Percentiles rank a stretch among this genome's conserved stretches.
phyloP scores from a whole-genome alignment of 2,113 vertebrate species.

The Cettia cetti region DNA sequence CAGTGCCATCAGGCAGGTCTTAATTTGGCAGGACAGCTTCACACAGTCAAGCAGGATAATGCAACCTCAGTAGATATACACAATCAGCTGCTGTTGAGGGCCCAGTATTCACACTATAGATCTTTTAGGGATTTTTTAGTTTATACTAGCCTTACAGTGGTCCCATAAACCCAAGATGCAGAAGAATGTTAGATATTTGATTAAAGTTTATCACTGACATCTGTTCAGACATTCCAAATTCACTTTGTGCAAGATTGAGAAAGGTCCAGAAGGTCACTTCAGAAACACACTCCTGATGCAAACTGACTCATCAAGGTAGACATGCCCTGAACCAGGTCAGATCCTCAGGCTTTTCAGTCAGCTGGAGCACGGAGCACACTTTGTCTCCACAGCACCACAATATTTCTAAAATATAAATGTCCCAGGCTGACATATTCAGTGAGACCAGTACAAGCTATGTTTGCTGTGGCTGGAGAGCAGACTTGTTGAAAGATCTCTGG shows the following conservation, averaged over 20 bases:
- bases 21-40: background rate
- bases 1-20: background rate
- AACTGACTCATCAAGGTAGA: background rate
- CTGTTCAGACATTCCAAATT: background rate
- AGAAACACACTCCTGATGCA: background rate
- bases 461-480: background rate
- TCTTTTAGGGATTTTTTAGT: rapidly evolving
- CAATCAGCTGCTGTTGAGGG: background rate
- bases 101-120: background rate
- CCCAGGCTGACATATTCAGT: background rate
- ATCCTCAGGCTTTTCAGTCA: background rate
- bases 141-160: background rate
- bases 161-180: background rate
- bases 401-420: background rate
- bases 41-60: background rate
- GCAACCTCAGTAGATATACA: background rate
- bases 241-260: background rate
- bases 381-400: background rate
- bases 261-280: background rate
- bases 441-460: too few relatives aligned
- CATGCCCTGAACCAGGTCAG: background rate
- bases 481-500: background rate
- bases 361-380: rapidly evolving
- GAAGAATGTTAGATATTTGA: rapidly evolving
- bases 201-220: background rate